Evolutionary conservation across 2,113 vertebrate genomes (phyloP).

Genomic region (Pipra filicauda): DNA sequence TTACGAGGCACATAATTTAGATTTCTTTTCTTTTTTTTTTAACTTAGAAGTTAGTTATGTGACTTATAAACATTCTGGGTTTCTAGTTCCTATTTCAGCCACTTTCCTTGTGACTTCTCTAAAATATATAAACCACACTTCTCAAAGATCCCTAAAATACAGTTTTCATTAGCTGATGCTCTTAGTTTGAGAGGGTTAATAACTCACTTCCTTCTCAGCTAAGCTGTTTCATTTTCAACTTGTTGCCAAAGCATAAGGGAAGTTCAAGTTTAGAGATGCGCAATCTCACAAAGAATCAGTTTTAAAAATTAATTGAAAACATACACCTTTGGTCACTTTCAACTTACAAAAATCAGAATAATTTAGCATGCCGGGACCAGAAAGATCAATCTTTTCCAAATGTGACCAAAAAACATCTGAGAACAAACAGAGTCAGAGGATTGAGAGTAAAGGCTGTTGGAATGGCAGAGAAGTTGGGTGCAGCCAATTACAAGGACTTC

Average conservation of each 20-base stretch:
- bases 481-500: neutral
- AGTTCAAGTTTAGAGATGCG: neutral
- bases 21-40: neutral
- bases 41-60: neutral
- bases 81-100: neutral
- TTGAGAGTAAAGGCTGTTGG: neutral
- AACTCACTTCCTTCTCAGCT: neutral
- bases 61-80: neutral
- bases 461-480: neutral
- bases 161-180: neutral
- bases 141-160: neutral
- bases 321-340: slow-evolving; percentile 39
- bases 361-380: neutral
- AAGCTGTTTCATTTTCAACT: neutral
- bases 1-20: neutral
- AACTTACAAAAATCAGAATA: slow-evolving; percentile 42
- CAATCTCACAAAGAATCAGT: neutral
- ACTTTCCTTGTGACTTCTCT: neutral
- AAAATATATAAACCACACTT: neutral
- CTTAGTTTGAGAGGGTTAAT: neutral
- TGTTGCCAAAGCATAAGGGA: neutral
- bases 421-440: slow-evolving; percentile 7
- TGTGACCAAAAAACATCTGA: slow-evolving; percentile 5
- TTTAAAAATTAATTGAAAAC: slow-evolving; percentile 27
- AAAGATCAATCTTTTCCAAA: slow-evolving; percentile 46